A percentile compares a stretch with the other conserved stretches of the same genome.
phyloP scores from a whole-genome alignment of 37 sponge, comb jelly and placozoan species.

The Beroe ovata region DNA sequence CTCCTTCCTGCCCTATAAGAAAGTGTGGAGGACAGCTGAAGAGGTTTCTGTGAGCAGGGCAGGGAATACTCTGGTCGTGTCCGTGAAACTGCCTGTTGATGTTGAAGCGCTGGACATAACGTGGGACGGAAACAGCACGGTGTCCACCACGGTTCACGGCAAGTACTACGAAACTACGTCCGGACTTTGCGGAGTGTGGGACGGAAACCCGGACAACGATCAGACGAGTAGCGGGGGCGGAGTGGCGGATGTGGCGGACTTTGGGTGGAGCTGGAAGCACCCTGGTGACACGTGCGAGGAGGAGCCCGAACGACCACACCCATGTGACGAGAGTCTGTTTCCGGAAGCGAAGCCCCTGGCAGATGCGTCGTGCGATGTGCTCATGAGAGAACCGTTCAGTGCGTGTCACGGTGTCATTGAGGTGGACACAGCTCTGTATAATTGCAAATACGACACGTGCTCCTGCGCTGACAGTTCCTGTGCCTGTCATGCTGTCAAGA shows the following conservation, averaged over 20 bases:
- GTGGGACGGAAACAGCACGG: conserved; percentile 32
- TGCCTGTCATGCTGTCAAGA: conserved; percentile 6
- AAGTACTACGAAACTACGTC: not conserved
- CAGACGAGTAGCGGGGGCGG: conserved; percentile 8
- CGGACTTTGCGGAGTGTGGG: conserved; percentile 6
- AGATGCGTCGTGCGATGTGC: not conserved
- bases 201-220: conserved; percentile 17
- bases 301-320: not conserved
- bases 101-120: conserved; percentile 20
- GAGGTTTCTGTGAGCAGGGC: not conserved
- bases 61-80: not conserved
- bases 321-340: conserved; percentile 15
- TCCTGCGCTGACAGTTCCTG: conserved; percentile 6
- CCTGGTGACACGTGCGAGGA: not conserved
- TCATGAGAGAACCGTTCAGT: not conserved
- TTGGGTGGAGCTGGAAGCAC: conserved; percentile 41
- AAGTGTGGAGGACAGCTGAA: conserved; percentile 4
- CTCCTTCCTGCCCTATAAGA: not conserved
- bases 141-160: not conserved
- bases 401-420: conserved; percentile 36
- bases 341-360: not conserved
- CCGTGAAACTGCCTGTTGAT: not conserved
- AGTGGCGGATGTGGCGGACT: conserved; percentile 8
- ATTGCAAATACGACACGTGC: conserved; percentile 61
- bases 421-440: not conserved